These are phyloP conservation scores for Micoletzkya japonica DNA, from an alignment of 2,888 invertebrate species.

Conservation along the genomic window DNA sequence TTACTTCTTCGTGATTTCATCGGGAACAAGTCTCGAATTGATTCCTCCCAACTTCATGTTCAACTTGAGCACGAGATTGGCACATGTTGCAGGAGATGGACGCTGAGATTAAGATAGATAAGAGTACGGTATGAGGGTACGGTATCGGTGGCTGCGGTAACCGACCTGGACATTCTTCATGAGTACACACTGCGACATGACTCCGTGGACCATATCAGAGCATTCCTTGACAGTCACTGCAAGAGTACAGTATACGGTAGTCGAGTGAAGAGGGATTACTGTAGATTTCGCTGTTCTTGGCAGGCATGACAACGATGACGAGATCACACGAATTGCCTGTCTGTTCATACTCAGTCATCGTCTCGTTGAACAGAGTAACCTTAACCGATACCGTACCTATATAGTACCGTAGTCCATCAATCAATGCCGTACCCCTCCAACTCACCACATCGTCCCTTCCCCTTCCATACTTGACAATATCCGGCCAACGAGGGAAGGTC, in stretches of 20 bases:
- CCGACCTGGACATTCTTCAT: constrained; percentile 55
- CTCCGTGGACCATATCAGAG: constrained; percentile 51
- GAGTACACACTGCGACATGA: constrained; percentile 66
- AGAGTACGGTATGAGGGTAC: background rate
- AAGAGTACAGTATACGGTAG: constrained; percentile 2
- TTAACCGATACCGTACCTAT: background rate
- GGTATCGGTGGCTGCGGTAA: background rate
- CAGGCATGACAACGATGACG: constrained; percentile 51
- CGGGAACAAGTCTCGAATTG: constrained; percentile 72
- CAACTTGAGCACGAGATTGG: constrained; percentile 69
- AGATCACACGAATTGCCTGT: constrained; percentile 50
- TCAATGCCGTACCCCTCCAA: background rate
- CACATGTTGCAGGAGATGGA: constrained; percentile 69
- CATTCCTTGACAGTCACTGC: constrained; percentile 54
- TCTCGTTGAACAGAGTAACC: constrained; percentile 45
- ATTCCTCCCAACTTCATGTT: constrained; percentile 77
- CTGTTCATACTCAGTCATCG: constrained; percentile 45
- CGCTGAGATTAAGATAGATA: constrained; percentile 25
- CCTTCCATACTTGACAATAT: constrained; percentile 51
- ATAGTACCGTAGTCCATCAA: too few species aligned
- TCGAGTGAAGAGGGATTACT: constrained; percentile 31
- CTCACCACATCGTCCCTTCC: constrained; percentile 36
- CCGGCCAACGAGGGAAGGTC: constrained; percentile 56
- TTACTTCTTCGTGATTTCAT: constrained; percentile 46
- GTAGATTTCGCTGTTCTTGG: constrained; percentile 58